phyloP scores from a whole-genome alignment of 2,888 invertebrate genomes.

The Pristionchus entomophagus region DNA sequence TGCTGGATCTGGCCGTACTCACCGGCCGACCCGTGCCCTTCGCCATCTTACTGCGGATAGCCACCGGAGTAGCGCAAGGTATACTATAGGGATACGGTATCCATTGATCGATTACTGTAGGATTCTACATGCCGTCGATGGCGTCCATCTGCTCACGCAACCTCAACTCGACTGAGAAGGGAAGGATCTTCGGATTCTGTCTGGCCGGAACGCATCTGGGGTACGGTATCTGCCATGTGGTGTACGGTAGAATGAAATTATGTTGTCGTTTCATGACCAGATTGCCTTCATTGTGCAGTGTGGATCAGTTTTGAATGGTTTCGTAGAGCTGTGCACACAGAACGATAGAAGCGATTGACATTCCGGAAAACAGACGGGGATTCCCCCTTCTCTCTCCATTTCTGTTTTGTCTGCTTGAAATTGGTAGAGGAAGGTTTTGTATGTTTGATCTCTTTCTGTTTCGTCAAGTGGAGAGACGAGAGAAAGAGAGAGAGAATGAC shows the following conservation, averaged over 20 bases:
- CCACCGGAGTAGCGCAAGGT: constrained; percentile 83
- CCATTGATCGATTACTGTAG: constrained; percentile 71
- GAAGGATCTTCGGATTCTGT: constrained; percentile 83
- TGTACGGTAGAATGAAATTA: too few relatives aligned
- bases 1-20: constrained; percentile 78
- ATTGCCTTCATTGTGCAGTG: too few relatives aligned
- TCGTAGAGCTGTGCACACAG: not conserved
- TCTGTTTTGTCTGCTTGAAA: not conserved
- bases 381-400: not conserved
- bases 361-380: not conserved
- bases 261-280: too few relatives aligned
- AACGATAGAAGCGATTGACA: too few relatives aligned
- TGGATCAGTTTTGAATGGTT: too few relatives aligned
- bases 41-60: constrained; percentile 81
- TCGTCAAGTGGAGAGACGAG: constrained; percentile 37
- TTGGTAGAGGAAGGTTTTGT: not conserved
- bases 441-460: not conserved
- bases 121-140: constrained; percentile 84
- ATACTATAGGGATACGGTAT: constrained; percentile 11
- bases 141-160: constrained; percentile 83
- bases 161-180: constrained; percentile 82
- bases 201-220: constrained; percentile 81
- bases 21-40: constrained; percentile 79
- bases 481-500: not conserved
- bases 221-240: constrained; percentile 49